These are phyloP conservation scores for Neodontobutis hainanensis DNA, from an alignment of 2,113 vertebrate genomes.

Conservation along the genomic window DNA sequence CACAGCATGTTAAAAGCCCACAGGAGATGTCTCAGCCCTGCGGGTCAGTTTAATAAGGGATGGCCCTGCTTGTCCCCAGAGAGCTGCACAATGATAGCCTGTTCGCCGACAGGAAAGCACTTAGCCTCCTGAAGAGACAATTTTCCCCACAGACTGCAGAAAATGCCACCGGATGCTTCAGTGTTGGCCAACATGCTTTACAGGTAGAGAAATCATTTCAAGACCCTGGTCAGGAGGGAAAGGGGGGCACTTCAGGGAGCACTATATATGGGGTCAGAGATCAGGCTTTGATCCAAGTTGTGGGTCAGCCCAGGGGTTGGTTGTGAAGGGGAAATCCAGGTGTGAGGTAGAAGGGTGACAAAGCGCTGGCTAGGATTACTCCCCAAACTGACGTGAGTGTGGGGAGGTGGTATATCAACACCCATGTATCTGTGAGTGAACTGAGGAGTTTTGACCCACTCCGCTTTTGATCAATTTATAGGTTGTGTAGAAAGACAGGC, in stretches of 20 bases:
- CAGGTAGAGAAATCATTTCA: slow-evolving; percentile 34
- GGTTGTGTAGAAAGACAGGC: slow-evolving; percentile 12
- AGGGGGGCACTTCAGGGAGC: slow-evolving; percentile 12
- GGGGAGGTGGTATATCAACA: slow-evolving; percentile 16
- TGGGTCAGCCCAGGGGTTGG: slow-evolving; percentile 17
- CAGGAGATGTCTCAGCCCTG: slow-evolving; percentile 14
- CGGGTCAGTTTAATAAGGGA: slow-evolving; percentile 27
- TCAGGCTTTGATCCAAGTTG: slow-evolving; percentile 53
- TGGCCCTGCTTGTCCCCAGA: slow-evolving; percentile 13
- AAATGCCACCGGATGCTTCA: slow-evolving; percentile 9
- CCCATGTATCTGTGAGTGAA: slow-evolving; percentile 25
- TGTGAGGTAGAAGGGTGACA: slow-evolving; percentile 38
- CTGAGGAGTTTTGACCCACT: slow-evolving; percentile 28
- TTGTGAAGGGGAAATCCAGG: slow-evolving; percentile 49
- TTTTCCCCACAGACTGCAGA: neutral
- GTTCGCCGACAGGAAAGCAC: slow-evolving; percentile 48
- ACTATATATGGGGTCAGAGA: slow-evolving; percentile 28
- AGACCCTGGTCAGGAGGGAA: slow-evolving; percentile 10
- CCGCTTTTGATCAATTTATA: slow-evolving; percentile 57
- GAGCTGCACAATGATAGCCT: slow-evolving; percentile 30
- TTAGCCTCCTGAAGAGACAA: slow-evolving; percentile 36
- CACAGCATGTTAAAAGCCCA: slow-evolving; percentile 17
- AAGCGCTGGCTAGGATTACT: slow-evolving; percentile 23
- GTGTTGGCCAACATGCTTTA: slow-evolving; percentile 24
- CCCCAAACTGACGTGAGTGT: slow-evolving; percentile 21